Percentiles rank a stretch among this genome's conserved stretches.
Conservation (phyloP, 2,113 vertebrate species). For the Charina bottae region DNA sequence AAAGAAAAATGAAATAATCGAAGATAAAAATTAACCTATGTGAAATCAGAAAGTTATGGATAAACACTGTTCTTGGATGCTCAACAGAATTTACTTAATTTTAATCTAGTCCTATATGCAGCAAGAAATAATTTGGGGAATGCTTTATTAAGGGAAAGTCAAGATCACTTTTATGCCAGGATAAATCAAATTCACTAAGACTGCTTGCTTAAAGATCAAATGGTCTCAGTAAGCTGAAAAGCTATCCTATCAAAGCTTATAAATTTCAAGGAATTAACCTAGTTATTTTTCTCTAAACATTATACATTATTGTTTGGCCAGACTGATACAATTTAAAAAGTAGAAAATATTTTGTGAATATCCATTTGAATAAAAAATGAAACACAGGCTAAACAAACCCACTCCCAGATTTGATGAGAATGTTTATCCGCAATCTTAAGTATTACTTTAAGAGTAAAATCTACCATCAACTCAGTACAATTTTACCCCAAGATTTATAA, state of each 20-base stretch:
- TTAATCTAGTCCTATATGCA: conserved; percentile 8
- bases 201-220: conserved; percentile 45
- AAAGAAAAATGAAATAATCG: conserved; percentile 33
- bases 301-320: not conserved
- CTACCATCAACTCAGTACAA: not conserved
- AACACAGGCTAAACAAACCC: not conserved
- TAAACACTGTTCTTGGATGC: not conserved
- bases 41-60: conserved; percentile 11
- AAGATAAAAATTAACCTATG: conserved; percentile 18
- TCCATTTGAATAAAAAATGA: conserved; percentile 20
- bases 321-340: conserved; percentile 28
- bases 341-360: conserved; percentile 38
- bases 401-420: not conserved
- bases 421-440: not conserved
- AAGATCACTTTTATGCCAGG: conserved; percentile 34
- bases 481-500: not conserved
- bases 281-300: conserved; percentile 60
- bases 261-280: conserved; percentile 44
- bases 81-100: conserved; percentile 8
- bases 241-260: conserved; percentile 14
- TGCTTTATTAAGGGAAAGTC: conserved; percentile 10
- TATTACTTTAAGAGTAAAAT: conserved; percentile 2
- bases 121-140: not conserved
- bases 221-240: conserved; percentile 13
- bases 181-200: conserved; percentile 31